Percentiles rank a stretch among this genome's conserved stretches.
These are phyloP conservation scores for Pachypanchax playfairii DNA, from an alignment of 2,113 vertebrate genomes.

Conservation along the genomic window DNA sequence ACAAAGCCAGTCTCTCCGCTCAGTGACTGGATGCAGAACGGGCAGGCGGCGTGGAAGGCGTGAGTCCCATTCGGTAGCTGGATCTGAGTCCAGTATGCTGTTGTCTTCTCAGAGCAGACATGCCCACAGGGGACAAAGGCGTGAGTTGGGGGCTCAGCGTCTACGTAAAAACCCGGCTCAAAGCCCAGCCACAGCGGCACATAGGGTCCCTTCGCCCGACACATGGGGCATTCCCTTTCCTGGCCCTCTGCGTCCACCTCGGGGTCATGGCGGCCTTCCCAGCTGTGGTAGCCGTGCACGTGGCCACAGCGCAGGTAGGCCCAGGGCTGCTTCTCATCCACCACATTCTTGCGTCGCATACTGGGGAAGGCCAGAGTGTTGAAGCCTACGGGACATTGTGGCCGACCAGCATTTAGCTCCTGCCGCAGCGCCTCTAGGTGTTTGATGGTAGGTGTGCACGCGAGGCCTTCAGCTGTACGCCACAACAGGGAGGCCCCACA, in stretches of 20 bases:
- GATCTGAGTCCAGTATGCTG: constrained; percentile 91
- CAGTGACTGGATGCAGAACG: constrained; percentile 92
- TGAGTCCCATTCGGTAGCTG: constrained; percentile 91
- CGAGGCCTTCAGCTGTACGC: constrained; percentile 91
- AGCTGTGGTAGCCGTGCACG: constrained; percentile 92
- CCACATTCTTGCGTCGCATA: constrained; percentile 87
- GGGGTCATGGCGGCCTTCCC: constrained; percentile 79
- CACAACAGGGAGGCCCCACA: constrained; percentile 93
- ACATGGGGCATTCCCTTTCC: constrained; percentile 95
- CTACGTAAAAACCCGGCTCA: constrained; percentile 91
- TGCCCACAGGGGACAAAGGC: constrained; percentile 93
- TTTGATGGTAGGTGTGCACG: constrained; percentile 87
- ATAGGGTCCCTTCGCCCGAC: constrained; percentile 88
- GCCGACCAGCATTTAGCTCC: constrained; percentile 92
- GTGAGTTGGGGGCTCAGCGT: constrained; percentile 90
- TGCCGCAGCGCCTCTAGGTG: constrained; percentile 92
- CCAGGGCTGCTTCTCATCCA: constrained; percentile 92
- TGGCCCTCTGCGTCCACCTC: constrained; percentile 74
- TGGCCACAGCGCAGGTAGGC: constrained; percentile 94
- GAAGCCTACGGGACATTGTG: constrained; percentile 94
- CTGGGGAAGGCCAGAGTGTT: constrained; percentile 95
- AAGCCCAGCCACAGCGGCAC: constrained; percentile 93
- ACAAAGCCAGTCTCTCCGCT: constrained; percentile 84
- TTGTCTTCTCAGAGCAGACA: constrained; percentile 93
- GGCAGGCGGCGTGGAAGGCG: constrained; percentile 91